phyloP scores from a whole-genome alignment of 2,888 invertebrate species.

The Adelphocoris suturalis region DNA sequence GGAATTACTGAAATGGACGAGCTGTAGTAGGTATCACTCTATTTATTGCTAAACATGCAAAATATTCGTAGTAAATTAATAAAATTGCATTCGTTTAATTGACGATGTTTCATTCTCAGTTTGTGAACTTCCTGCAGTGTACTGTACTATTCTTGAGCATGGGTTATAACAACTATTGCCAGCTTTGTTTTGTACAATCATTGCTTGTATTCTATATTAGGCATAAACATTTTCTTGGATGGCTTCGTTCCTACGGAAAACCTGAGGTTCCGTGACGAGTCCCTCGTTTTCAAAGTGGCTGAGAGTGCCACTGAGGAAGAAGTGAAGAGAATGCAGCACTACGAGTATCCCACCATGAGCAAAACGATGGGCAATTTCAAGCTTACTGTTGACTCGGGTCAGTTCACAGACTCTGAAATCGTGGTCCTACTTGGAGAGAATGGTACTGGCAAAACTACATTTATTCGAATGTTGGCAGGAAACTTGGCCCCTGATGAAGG shows the following conservation, averaged over 20 bases:
- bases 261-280: constrained; percentile 97
- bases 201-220: constrained; percentile 81
- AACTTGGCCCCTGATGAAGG: constrained; percentile 93
- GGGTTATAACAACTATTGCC: too few relatives aligned
- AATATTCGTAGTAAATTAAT: too few relatives aligned
- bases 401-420: constrained; percentile 99
- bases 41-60: too few relatives aligned
- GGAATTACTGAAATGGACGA: too few relatives aligned
- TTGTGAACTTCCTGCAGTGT: too few relatives aligned
- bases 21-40: too few relatives aligned
- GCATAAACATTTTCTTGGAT: constrained; percentile 99
- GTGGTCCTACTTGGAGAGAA: constrained; percentile 97
- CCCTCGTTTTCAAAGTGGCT: constrained; percentile 97
- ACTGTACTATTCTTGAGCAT: too few relatives aligned
- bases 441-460: constrained; percentile 99
- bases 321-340: constrained; percentile 95
- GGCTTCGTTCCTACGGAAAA: constrained; percentile 99
- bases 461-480: constrained; percentile 98
- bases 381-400: constrained; percentile 90
- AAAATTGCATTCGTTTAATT: too few relatives aligned
- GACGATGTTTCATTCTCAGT: too few relatives aligned
- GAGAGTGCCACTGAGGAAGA: constrained; percentile 99
- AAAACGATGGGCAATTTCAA: constrained; percentile 91
- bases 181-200: too few relatives aligned
- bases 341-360: constrained; percentile 95